Base-by-base conservation (phyloP, 2,797 vertebrate genomes). In the Menidia menidia region DNA sequence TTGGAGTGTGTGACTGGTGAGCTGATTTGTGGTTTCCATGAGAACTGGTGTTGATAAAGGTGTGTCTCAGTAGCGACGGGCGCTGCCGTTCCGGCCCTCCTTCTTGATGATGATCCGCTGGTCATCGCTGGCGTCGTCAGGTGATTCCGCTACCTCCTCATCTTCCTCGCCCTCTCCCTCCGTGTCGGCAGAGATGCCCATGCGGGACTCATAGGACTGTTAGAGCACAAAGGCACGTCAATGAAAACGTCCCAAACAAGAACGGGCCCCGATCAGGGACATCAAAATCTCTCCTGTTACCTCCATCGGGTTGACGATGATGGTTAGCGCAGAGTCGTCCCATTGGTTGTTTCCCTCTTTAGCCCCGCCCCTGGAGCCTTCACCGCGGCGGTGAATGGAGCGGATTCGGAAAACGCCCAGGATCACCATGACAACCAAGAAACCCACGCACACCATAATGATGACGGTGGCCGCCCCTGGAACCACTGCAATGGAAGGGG, bases 261-360 rank as follows among this genome's bases (percentile, higher is more conserved):
- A 25, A 25, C 1, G 2, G 25, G 25, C 25, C 6, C 16, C 13
- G 5, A 62, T 62, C 31, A 30, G 16, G 14, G 50, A 12, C 39
- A 18, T 33, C 3, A 41, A 45, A 1, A 8, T 31, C 1, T 25
- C 6, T 10, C 2, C 33, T 12, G 86, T 93, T 91, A 98, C 97
- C 97, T 99, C 98, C 98, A 99, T 99, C 31, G 98, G 98, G 89
- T 99, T 99, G 77, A 99, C 97, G 0, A 97, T 99, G 80, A 99
- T 99, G 79, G 98, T 99, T 85, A 99, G 97, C 1, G 97, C 97
- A 0, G 97, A 98, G 90, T 99, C 97, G 0, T 99, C 97, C 97
- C 97, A 99, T 89, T 98, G 97, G 93, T 93, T 91, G 82, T 94
- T 93, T 0, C 94, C 92, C 12, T 98, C 97, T 88, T 96, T 97